Evolutionary conservation across 1,140 invertebrate species (phyloP), one percentile per base, ranked within the genome.

Genomic region (Drosophila bifasciata): DNA sequence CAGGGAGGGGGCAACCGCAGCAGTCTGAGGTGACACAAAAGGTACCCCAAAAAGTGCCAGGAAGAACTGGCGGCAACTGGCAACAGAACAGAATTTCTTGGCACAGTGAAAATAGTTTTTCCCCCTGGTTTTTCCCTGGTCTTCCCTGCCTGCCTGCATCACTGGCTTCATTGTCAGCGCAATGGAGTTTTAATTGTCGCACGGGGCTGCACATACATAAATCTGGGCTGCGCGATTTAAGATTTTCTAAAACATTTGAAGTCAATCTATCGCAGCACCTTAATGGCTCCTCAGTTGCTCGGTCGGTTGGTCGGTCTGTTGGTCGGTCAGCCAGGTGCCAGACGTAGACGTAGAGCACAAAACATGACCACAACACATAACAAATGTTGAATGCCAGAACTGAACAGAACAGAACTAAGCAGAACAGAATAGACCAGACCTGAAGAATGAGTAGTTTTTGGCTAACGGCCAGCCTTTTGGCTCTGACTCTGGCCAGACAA

Each of bases 121-220:
- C 16, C 36, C 15, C 36, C 15, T 36, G 11, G 32, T 36, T 13
- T 36, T 55, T 61, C 13, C 5, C n/a, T 61, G 23, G 3, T 40
- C 2, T 44, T 40, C 0, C 3, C 45, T 21, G 46, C 39, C 32
- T 59, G 55, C 32, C 21, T 36, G 51, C 44, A 19, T 80, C 45
- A 16, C 46, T 68, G 52, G 59, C 40, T 58, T 41, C 53, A 67
- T 75, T 75, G 72, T 75, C 40, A 19, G 43, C 58, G 40, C 73
- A 86, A 86, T 86, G 73, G 73, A 75, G 60, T 81, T 86, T 85
- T 86, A 85, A 85, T 81, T 85, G 81, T 78, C 58, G 59, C 64
- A 63, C 56, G 43, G 43, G 79, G 57, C 68, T 61, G 23, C 40
- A 73, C 61, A 85, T 86, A 73, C 61, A 85, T 86, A 85, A 85